Conservation (phyloP, 2,888 invertebrate species). For the Micropterix aruncella region DNA sequence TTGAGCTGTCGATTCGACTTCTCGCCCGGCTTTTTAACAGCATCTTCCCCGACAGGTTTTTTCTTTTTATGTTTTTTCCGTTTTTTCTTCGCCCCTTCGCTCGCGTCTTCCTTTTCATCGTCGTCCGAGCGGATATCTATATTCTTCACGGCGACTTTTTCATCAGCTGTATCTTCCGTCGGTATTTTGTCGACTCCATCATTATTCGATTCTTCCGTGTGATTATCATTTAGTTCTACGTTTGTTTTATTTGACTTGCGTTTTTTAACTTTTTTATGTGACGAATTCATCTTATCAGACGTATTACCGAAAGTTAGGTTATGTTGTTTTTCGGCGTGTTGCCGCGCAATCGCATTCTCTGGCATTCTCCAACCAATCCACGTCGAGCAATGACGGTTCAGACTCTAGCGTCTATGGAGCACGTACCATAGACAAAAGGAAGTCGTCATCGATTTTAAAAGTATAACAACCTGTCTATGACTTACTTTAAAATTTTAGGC, state of each 20-base stretch:
- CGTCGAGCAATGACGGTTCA: too few relatives aligned
- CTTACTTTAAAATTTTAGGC: too few relatives aligned
- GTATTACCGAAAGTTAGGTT: neutral
- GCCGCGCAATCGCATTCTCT: too few relatives aligned
- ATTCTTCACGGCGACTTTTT: constrained; percentile 10
- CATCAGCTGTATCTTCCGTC: constrained; percentile 1
- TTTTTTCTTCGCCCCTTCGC: constrained; percentile 23
- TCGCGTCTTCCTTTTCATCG: constrained; percentile 21
- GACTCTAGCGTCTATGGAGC: too few relatives aligned
- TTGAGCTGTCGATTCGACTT: constrained; percentile 53
- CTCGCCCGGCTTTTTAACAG: constrained; percentile 20
- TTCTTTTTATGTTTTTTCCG: constrained; percentile 20
- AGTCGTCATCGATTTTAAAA: too few relatives aligned
- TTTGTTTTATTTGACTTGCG: constrained; percentile 5
- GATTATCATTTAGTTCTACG: constrained; percentile 4
- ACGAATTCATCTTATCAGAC: neutral
- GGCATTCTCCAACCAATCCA: too few relatives aligned
- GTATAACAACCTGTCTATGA: too few relatives aligned
- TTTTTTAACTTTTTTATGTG: neutral
- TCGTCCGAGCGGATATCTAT: constrained; percentile 15
- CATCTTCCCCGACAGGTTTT: constrained; percentile 18
- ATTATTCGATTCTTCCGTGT: neutral
- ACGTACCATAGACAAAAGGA: too few relatives aligned
- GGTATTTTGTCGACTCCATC: constrained; percentile 1
- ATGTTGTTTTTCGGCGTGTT: too few relatives aligned